These are phyloP conservation scores for Anguilla japonica DNA, from an alignment of 2,113 vertebrate genomes.

Conservation along the genomic window DNA sequence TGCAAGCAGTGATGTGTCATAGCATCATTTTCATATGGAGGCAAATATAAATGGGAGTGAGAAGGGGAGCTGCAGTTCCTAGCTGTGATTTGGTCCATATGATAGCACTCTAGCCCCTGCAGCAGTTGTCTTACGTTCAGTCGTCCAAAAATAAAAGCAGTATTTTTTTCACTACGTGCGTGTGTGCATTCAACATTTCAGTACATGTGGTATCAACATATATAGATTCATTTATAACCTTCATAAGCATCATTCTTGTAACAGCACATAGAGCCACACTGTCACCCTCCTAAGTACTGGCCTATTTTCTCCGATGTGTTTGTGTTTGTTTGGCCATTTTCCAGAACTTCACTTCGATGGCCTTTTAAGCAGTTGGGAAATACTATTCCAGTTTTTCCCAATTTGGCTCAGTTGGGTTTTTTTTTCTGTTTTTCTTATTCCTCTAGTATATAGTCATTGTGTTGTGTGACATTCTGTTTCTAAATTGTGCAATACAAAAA, in stretches of 20 bases:
- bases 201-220: not conserved
- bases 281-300: not conserved
- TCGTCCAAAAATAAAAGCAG: not conserved
- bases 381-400: not conserved
- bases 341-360: not conserved
- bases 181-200: too few species aligned
- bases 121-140: not conserved
- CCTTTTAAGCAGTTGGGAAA: not conserved
- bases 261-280: not conserved
- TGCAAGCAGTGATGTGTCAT: too few species aligned
- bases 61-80: too few species aligned
- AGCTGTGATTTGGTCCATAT: not conserved
- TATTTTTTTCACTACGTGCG: not conserved
- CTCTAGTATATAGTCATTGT: not conserved
- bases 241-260: not conserved
- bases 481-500: not conserved
- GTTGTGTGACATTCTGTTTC: not conserved
- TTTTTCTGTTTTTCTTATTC: too few species aligned
- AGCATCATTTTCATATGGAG: too few species aligned
- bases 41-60: too few species aligned
- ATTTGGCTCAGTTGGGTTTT: too few species aligned
- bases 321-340: not conserved
- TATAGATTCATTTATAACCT: not conserved
- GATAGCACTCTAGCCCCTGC: not conserved
- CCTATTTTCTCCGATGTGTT: not conserved